Evolutionary conservation across 2,797 vertebrate genomes (phyloP), one percentile per base, ranked within the genome.

Genomic region (Babyrousa celebensis): DNA sequence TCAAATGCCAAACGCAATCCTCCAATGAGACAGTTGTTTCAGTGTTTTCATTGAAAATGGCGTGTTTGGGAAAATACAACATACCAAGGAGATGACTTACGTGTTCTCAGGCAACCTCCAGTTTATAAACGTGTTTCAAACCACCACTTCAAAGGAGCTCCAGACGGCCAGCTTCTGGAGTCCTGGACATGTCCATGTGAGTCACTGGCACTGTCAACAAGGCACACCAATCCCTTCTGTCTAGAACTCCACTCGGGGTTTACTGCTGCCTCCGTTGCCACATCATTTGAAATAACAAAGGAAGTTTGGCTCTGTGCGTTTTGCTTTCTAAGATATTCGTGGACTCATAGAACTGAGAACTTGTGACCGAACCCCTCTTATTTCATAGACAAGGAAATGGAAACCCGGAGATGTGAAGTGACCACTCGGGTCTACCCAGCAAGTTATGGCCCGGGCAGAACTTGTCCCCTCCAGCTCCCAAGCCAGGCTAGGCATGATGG

Each of bases 261-360:
- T 92, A 6, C 27, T 25, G n/a, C 72, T 93, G 60, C 65, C 85
- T 72, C 71, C 7, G 4, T 1, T 12, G 84, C 52, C 83, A 75
- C 43, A 12, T 36, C 20, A 1, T 17, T 85, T 9, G 0, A 54
- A 62, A 18, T 7, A 15, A 25, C 29, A 18, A 48, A 92, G 84
- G 74, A 92, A 78, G 56, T 62, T 62, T 36, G 78, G 77, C 77
- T 68, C 54, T 54, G 36, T 25, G 3, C 23, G 1, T 91, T 86
- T 88, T 80, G 70, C 95, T 96, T 97, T 90, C 94, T 91, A 95
- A 97, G 88, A 89, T 68, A 86, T 54, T 94, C 54, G 15, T 67
- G 67, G 40, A 91, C 82, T 85, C 75, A 15, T 25, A 74, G 48
- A 58, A 56, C 20, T 6, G 89, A 94, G 92, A 83, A 78, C 15